Evolutionary conservation across 2,888 invertebrate genomes (phyloP).

Genomic region (Catocala fraxini): DNA sequence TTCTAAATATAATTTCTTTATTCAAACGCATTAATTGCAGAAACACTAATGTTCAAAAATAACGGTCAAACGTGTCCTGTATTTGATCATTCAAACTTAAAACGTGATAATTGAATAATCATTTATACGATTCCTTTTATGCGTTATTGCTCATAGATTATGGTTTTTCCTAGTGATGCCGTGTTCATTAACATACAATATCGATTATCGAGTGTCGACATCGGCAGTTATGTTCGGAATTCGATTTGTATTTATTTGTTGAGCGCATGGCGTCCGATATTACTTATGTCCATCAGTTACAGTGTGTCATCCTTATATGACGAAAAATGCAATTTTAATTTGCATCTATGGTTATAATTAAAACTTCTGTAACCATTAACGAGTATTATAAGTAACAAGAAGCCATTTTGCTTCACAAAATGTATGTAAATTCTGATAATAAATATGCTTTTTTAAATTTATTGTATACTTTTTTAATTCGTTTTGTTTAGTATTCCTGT

Average conservation of each 20-base stretch:
- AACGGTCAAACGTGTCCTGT: conserved; percentile 28
- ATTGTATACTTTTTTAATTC: no score
- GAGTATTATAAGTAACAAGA: conserved; percentile 11
- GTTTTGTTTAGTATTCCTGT: no score
- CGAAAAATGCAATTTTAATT: conserved; percentile 36
- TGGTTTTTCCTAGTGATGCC: conserved; percentile 39
- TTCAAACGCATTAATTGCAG: neutral
- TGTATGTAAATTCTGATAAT: no score
- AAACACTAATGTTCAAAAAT: conserved; percentile 26
- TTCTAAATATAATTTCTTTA: conserved; percentile 6
- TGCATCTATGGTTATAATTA: conserved; percentile 43
- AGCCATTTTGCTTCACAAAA: no score
- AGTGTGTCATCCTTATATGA: conserved; percentile 37
- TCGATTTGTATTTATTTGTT: conserved; percentile 40
- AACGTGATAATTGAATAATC: conserved; percentile 37
- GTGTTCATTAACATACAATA: conserved; percentile 52
- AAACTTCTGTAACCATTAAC: conserved; percentile 38
- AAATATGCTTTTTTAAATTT: no score
- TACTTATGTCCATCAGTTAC: conserved; percentile 38
- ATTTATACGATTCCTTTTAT: conserved; percentile 38
- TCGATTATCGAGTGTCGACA: conserved; percentile 54
- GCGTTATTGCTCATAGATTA: conserved; percentile 29
- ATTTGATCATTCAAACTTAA: conserved; percentile 43
- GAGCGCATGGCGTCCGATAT: conserved; percentile 26
- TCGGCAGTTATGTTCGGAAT: conserved; percentile 30